Conservation (phyloP, 2,797 vertebrate species). For the Thunnus albacares region DNA sequence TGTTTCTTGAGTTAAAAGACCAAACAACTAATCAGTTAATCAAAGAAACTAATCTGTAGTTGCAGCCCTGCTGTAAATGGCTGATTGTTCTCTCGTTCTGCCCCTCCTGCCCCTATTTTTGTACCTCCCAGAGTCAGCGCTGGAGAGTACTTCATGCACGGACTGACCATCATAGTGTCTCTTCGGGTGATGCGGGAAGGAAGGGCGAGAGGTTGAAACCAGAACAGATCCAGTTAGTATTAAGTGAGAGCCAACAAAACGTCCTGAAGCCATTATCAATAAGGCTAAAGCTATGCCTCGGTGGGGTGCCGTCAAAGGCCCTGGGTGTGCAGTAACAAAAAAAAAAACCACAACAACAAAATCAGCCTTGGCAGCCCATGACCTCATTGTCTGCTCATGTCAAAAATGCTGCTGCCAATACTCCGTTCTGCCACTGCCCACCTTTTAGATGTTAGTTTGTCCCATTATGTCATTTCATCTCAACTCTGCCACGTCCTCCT, state of each 20-base stretch:
- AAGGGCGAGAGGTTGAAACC: conserved; percentile 19
- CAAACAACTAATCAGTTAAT: too few species aligned
- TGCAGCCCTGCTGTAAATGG: background rate
- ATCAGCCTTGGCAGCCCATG: conserved; percentile 60
- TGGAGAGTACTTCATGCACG: conserved; percentile 32
- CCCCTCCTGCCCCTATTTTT: conserved; percentile 8
- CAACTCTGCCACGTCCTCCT: background rate
- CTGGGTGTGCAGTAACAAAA: conserved; percentile 32
- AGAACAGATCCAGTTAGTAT: background rate
- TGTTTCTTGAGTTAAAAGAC: too few species aligned
- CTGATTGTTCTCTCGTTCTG: background rate
- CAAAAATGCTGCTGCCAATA: conserved; percentile 55
- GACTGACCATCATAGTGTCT: conserved; percentile 29
- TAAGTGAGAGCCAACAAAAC: conserved; percentile 10
- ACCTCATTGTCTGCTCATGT: conserved; percentile 75
- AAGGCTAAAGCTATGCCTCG: conserved; percentile 20
- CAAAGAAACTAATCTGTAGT: too few species aligned
- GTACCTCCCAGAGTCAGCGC: conserved; percentile 12
- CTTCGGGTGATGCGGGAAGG: conserved; percentile 13
- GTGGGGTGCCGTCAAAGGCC: conserved; percentile 27
- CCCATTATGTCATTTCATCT: conserved; percentile 55
- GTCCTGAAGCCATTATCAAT: conserved; percentile 2
- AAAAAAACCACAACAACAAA: conserved; percentile 47
- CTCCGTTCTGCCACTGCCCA: conserved; percentile 46
- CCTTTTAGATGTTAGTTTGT: conserved; percentile 54